phyloP scores from a whole-genome alignment of 2,113 vertebrate genomes.

The Corythornis cristatus region DNA sequence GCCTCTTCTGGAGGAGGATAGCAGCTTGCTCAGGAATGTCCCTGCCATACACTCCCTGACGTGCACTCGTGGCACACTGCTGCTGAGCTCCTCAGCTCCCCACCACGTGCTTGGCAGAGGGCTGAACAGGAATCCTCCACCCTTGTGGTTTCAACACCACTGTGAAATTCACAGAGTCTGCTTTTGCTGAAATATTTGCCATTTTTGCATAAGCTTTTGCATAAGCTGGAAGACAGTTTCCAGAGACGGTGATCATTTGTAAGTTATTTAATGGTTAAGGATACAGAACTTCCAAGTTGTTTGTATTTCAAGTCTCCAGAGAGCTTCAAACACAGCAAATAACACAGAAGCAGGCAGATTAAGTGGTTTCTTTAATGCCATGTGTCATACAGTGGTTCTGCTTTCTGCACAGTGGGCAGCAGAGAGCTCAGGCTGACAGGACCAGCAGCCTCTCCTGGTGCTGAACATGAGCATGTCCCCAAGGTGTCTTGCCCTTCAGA shows the following conservation, averaged over 20 bases:
- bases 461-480: fast-evolving
- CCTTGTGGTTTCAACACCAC: slow-evolving; percentile 19
- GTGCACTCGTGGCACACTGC: fast-evolving
- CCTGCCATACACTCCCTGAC: fast-evolving
- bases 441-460: background rate
- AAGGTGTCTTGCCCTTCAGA: background rate
- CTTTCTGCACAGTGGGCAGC: fast-evolving
- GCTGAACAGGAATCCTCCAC: background rate
- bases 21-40: background rate
- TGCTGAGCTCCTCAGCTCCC: slow-evolving; percentile 3
- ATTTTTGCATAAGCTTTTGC: background rate
- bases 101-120: background rate
- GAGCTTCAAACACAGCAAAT: slow-evolving; percentile 49
- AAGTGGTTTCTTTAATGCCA: slow-evolving; percentile 11
- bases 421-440: background rate
- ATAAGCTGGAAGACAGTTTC: slow-evolving; percentile 43
- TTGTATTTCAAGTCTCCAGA: slow-evolving; percentile 61
- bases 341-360: slow-evolving; percentile 33
- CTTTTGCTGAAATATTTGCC: slow-evolving; percentile 45
- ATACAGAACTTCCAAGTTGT: slow-evolving; percentile 45
- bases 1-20: background rate
- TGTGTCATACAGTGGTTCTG: background rate
- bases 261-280: slow-evolving; percentile 54
- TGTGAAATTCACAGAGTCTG: slow-evolving; percentile 54
- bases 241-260: slow-evolving; percentile 46